Conservation (phyloP, 2,113 vertebrate species). For the Erinaceus europaeus region DNA sequence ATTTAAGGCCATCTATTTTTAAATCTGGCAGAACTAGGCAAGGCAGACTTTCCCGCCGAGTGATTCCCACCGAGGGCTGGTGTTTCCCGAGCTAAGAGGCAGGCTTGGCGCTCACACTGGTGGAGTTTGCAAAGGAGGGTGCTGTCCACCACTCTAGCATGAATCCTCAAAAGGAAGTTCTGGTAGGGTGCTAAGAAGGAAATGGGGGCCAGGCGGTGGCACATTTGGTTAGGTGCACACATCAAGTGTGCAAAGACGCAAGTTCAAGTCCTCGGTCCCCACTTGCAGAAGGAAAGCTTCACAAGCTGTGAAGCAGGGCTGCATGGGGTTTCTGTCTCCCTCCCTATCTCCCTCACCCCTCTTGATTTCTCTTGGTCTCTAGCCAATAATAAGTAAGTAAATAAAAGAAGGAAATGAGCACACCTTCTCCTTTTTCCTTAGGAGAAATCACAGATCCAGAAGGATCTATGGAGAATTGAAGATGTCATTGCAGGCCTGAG, state of each 20-base stretch:
- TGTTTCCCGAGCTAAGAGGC: neutral
- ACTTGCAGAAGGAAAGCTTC: no score
- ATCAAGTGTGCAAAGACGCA: no score
- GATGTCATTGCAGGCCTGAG: constrained; percentile 97
- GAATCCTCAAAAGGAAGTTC: neutral
- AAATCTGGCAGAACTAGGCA: neutral
- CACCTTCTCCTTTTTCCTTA: constrained; percentile 65
- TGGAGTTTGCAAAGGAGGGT: neutral
- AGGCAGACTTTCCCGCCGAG: neutral
- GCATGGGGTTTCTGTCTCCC: no score
- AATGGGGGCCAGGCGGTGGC: no score
- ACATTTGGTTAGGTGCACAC: no score
- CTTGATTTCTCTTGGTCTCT: no score
- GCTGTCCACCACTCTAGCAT: neutral
- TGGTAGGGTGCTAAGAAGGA: neutral
- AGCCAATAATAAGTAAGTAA: no score
- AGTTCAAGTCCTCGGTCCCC: no score
- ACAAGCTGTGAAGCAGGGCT: no score
- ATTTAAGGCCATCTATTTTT: neutral
- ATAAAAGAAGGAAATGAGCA: no score
- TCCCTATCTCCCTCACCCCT: no score
- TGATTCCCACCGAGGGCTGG: neutral
- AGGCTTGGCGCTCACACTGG: neutral
- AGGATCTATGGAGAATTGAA: constrained; percentile 97
- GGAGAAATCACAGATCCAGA: constrained; percentile 94